Percentiles rank a stretch among this genome's conserved stretches.
Evolutionary conservation across 2,113 vertebrate genomes (phyloP).

Genomic region (Pseudopipra pipra): DNA sequence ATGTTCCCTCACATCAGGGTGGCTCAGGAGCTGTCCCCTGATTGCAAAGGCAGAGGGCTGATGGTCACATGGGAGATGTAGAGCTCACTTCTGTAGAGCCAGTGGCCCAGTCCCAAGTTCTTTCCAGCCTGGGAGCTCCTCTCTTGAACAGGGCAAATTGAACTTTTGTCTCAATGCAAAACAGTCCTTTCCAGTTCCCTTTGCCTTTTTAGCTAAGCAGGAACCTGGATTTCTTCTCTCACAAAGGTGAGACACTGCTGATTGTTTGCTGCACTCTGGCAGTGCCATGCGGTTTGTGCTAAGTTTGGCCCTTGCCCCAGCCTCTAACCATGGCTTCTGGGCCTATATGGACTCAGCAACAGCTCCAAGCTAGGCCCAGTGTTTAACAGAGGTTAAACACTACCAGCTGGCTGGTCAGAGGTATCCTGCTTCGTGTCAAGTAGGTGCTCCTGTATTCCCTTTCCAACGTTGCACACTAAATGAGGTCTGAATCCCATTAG

Average conservation of each 20-base stretch:
- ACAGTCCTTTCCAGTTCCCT: not conserved
- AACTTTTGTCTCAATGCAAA: not conserved
- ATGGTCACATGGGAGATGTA: not conserved
- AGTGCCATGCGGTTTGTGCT: accelerated
- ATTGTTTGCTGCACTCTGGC: not conserved
- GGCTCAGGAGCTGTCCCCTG: not conserved
- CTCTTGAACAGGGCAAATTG: not conserved
- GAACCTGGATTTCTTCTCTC: not conserved
- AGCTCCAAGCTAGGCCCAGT: not conserved
- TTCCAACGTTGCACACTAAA: not conserved
- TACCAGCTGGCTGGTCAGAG: not conserved
- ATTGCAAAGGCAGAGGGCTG: not conserved
- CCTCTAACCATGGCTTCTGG: not conserved
- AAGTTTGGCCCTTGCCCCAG: not conserved
- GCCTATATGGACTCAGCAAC: not conserved
- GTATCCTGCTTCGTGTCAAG: not conserved
- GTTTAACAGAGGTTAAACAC: not conserved
- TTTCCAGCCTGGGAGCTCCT: not conserved
- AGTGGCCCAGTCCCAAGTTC: not conserved
- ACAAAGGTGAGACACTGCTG: not conserved
- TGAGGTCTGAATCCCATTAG: not conserved
- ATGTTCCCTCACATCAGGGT: not conserved
- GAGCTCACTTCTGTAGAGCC: not conserved
- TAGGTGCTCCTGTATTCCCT: not conserved
- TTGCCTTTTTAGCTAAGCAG: not conserved